Base-by-base conservation (phyloP, 2,888 invertebrate species). In the Phytoseiulus persimilis region DNA sequence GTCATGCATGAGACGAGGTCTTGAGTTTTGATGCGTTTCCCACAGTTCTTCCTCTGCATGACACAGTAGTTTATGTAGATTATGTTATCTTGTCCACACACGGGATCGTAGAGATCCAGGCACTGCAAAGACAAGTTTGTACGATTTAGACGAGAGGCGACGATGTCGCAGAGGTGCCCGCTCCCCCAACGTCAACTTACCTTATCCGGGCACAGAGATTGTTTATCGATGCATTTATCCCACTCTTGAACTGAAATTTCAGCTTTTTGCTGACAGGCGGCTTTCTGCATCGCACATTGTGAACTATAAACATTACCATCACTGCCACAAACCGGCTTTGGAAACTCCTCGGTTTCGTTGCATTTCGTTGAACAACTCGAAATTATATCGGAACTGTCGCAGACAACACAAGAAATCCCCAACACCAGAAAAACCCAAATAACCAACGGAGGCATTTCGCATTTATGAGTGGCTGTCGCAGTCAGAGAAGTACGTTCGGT, bases 31-130 rank as follows among this genome's bases (percentile, higher is more conserved):
- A 91, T 89, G 1, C 90, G 84, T 87, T 90, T 91, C 65, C 91
- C 91, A 33, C 91, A 91, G 31, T 91, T 91, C 18, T 90, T 89
- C 65, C 91, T 91, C 23, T 91, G 91, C 90, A 91, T 90, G 9
- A 91, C 89, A 89, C 91, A 91, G 11, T 91, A 90, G 83, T 91
- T 91, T n/a, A 91, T 90, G 84, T 91, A 91, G n/a, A 91, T 83
- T 32, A 89, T 90, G 32, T 90, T 90, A 89, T 90, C 90, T 28
- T 90, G 90, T 39, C 90, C 91, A 84, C 91, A 91, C 0, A 91
- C 91, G 0, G 91, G 91, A 84, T 91, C 91, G 32, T 90, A 90
- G 32, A 91, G 90, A 65, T 91, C 91, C n/a, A 91, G 89, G 31
- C 91, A 91, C 87, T 87, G 33, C n/a, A 33, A 18, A 31, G 18